A percentile compares a stretch with the other conserved stretches of the same genome.
phyloP scores from a whole-genome alignment of 2,888 invertebrate species.

The Elysia crispata region DNA sequence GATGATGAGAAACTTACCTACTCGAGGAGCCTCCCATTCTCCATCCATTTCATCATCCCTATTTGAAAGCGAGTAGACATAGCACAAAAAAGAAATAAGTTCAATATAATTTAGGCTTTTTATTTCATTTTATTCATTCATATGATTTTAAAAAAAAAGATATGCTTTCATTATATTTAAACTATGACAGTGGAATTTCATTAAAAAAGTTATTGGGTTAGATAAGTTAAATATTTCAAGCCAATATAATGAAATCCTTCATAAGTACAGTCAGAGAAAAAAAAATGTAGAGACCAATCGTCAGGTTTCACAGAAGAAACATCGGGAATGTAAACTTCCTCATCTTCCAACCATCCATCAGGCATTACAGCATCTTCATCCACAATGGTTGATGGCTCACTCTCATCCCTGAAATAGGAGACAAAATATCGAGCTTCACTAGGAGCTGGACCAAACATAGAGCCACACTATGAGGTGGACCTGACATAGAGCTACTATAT shows the following conservation, averaged over 20 bases:
- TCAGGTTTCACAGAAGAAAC: constrained; percentile 90
- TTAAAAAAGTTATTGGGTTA: background rate
- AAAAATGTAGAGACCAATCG: constrained; percentile 84
- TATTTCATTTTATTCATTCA: too few species aligned
- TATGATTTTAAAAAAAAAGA: too few species aligned
- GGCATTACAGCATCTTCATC: constrained; percentile 91
- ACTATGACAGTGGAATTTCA: too few species aligned
- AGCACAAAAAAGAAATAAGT: too few species aligned
- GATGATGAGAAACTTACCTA: constrained; percentile 77
- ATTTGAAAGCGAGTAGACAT: constrained; percentile 29
- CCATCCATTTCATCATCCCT: constrained; percentile 99
- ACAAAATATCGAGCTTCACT: too few species aligned
- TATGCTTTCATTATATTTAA: too few species aligned
- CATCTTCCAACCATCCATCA: constrained; percentile 94
- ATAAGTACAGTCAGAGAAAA: background rate
- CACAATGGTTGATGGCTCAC: constrained; percentile 91
- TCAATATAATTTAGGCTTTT: too few species aligned
- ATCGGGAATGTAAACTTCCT: constrained; percentile 90
- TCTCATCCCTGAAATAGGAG: constrained; percentile 89
- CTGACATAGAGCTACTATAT: too few species aligned
- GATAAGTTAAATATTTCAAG: background rate
- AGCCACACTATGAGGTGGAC: too few species aligned
- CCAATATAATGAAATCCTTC: background rate
- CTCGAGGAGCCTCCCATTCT: constrained; percentile 96
- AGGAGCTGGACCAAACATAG: too few species aligned